These are phyloP conservation scores for Lasiommata megera DNA, from an alignment of 2,888 invertebrate genomes.

Conservation along the genomic window DNA sequence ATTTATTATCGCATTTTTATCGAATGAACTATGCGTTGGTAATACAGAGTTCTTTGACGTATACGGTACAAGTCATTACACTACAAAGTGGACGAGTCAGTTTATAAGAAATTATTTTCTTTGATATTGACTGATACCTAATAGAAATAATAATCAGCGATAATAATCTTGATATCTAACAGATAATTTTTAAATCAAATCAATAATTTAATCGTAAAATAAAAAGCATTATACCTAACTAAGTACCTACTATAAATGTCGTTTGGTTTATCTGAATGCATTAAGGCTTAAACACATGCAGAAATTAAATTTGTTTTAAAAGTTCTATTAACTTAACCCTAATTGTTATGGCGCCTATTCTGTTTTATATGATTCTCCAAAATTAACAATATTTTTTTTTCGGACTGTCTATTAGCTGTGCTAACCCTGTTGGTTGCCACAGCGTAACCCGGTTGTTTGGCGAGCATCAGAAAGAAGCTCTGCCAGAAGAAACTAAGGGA, in stretches of 20 bases:
- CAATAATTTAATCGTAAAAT: slow-evolving; percentile 6
- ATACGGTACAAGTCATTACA: slow-evolving; percentile 10
- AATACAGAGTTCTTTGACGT: slow-evolving; percentile 19
- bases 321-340: no score
- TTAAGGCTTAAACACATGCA: no score
- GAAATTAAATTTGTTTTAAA: no score
- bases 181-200: slow-evolving; percentile 11
- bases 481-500: no score
- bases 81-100: slow-evolving; percentile 13
- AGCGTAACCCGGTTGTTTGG: no score
- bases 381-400: no score
- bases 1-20: background rate
- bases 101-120: slow-evolving; percentile 9
- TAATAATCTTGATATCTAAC: slow-evolving; percentile 19
- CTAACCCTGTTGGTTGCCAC: no score
- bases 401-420: no score
- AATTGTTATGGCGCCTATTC: no score
- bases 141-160: slow-evolving; percentile 17
- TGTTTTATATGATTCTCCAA: no score
- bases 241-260: background rate
- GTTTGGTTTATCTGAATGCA: background rate
- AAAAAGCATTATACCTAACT: background rate
- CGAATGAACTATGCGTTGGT: slow-evolving; percentile 21
- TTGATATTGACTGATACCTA: slow-evolving; percentile 17
- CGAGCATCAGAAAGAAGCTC: no score